A percentile compares a stretch with the other conserved stretches of the same genome.
phyloP scores from a whole-genome alignment of 2,888 invertebrate genomes.

The Diaprepes abbreviatus region DNA sequence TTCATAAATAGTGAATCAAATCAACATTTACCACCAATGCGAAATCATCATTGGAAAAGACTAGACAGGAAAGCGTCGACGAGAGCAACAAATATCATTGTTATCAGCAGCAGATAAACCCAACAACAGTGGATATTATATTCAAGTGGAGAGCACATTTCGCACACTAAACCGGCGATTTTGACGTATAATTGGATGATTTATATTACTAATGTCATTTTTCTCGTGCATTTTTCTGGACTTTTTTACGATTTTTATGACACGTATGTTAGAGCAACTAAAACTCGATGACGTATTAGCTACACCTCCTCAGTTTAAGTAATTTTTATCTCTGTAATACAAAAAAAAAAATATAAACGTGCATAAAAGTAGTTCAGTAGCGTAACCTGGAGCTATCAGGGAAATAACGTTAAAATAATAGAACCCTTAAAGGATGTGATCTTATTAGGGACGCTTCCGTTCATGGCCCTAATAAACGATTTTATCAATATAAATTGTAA shows the following conservation, averaged over 20 bases:
- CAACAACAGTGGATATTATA: conserved; percentile 27
- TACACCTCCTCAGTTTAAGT: conserved; percentile 3
- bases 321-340: neutral
- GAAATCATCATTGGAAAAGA: neutral
- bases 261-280: neutral
- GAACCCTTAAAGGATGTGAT: too few species aligned
- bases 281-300: neutral
- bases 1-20: too few species aligned
- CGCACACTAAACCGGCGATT: conserved; percentile 18
- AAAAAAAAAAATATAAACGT: neutral
- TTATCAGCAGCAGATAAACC: conserved; percentile 29
- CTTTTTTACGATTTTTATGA: conserved; percentile 8
- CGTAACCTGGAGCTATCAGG: too few species aligned
- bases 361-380: too few species aligned
- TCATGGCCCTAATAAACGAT: too few species aligned
- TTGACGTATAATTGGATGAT: conserved; percentile 32
- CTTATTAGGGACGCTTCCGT: too few species aligned
- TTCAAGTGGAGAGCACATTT: conserved; percentile 29
- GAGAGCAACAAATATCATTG: conserved; percentile 27
- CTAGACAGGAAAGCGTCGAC: neutral
- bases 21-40: neutral
- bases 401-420: too few species aligned
- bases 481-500: too few species aligned
- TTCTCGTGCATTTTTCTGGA: conserved; percentile 14
- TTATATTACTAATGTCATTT: conserved; percentile 16